Evolutionary conservation across 2,888 invertebrate species (phyloP).

Genomic region (Bugula neritina): DNA sequence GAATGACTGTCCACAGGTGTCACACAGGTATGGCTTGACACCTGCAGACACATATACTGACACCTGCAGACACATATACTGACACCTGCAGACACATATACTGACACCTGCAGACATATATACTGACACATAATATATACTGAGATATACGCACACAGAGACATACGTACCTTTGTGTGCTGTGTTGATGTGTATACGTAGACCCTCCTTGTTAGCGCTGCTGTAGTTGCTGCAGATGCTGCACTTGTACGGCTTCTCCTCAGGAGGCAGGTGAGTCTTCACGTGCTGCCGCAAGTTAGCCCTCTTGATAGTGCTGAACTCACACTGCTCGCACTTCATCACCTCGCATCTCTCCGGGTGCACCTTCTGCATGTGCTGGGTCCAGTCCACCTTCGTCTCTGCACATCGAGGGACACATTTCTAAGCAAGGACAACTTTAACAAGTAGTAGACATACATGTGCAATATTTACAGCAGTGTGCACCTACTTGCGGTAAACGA

Average conservation of each 20-base stretch:
- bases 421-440: no score
- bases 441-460: no score
- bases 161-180: conserved; percentile 13
- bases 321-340: conserved; percentile 3
- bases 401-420: background rate
- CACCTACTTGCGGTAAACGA: no score
- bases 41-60: no score
- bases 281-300: conserved; percentile 17
- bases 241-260: conserved; percentile 16
- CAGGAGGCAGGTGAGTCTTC: conserved; percentile 15
- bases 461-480: no score
- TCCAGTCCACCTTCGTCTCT: background rate
- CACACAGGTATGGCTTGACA: conserved; percentile 15
- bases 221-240: background rate
- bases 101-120: no score
- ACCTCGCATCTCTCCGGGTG: background rate
- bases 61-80: no score
- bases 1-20: conserved; percentile 21
- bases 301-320: conserved; percentile 9
- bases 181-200: background rate
- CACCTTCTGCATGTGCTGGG: background rate
- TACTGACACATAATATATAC: no score
- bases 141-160: no score
- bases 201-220: conserved; percentile 21
- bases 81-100: no score